Conservation (phyloP, 2,797 vertebrate genomes). For the Limosa lapponica region DNA sequence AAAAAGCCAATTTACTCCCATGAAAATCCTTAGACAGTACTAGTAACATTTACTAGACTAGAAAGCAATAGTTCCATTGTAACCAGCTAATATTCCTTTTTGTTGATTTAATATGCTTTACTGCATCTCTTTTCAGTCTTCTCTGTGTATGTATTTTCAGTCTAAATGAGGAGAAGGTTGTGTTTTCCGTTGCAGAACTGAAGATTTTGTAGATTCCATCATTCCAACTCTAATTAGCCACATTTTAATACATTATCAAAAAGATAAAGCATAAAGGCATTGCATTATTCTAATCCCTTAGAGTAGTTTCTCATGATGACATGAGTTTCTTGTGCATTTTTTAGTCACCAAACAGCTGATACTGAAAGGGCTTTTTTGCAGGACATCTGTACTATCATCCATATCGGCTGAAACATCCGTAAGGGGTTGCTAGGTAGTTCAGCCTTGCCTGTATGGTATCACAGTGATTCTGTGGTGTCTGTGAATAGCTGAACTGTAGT, state of each 20-base stretch:
- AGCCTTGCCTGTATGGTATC: background rate
- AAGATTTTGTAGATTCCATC: background rate
- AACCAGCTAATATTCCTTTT: background rate
- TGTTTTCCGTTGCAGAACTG: background rate
- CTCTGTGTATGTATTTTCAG: background rate
- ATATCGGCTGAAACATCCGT: background rate
- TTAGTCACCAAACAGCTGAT: background rate
- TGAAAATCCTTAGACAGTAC: background rate
- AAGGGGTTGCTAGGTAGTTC: background rate
- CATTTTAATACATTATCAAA: background rate
- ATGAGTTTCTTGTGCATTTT: background rate
- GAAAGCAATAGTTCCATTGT: background rate
- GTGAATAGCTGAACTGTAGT: background rate
- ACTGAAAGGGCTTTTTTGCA: background rate
- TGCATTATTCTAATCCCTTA: background rate
- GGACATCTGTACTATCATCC: background rate
- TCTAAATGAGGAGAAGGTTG: background rate
- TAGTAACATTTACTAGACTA: background rate
- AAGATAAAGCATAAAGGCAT: background rate
- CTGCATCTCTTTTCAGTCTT: background rate
- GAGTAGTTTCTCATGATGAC: background rate
- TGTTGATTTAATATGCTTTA: background rate
- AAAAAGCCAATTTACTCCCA: background rate
- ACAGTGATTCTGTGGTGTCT: background rate
- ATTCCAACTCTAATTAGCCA: background rate